Conservation (phyloP, 2,113 vertebrate species). For the Tympanuchus pallidicinctus region DNA sequence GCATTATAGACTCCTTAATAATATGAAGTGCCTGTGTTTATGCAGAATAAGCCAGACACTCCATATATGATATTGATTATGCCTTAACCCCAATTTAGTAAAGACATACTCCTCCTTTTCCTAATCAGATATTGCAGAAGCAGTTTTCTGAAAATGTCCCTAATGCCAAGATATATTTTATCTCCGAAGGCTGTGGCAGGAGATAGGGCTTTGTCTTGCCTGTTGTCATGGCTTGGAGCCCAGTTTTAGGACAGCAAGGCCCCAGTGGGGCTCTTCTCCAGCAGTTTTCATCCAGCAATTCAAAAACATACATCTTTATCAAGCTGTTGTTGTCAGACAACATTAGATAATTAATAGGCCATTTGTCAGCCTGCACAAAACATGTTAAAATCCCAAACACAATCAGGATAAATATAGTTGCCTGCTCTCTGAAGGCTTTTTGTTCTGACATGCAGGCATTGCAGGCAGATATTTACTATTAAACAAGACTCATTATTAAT, state of each 20-base stretch:
- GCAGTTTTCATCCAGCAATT: slow-evolving; percentile 84
- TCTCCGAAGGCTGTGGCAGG: slow-evolving; percentile 80
- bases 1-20: slow-evolving; percentile 90
- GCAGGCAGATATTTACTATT: slow-evolving; percentile 91
- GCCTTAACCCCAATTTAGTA: slow-evolving; percentile 92
- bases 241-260: slow-evolving; percentile 83
- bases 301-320: slow-evolving; percentile 99
- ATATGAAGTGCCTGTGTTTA: slow-evolving; percentile 89
- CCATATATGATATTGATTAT: slow-evolving; percentile 95
- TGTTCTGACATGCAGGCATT: slow-evolving; percentile 88
- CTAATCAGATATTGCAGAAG: slow-evolving; percentile 88
- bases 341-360: slow-evolving; percentile 99
- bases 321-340: slow-evolving; percentile 99
- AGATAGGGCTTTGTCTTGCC: slow-evolving; percentile 85
- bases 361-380: slow-evolving; percentile 99
- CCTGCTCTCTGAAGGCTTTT: slow-evolving; percentile 86
- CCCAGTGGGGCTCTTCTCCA: slow-evolving; percentile 85
- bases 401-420: slow-evolving; percentile 94
- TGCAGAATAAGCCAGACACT: slow-evolving; percentile 84
- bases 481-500: slow-evolving; percentile 98
- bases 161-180: slow-evolving; percentile 89
- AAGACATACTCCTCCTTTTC: slow-evolving; percentile 85
- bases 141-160: slow-evolving; percentile 84
- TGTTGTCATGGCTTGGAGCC: slow-evolving; percentile 83
- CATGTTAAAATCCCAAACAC: slow-evolving; percentile 95